Base-by-base conservation (phyloP, 1,140 invertebrate species). In the Penaeus japonicus region DNA sequence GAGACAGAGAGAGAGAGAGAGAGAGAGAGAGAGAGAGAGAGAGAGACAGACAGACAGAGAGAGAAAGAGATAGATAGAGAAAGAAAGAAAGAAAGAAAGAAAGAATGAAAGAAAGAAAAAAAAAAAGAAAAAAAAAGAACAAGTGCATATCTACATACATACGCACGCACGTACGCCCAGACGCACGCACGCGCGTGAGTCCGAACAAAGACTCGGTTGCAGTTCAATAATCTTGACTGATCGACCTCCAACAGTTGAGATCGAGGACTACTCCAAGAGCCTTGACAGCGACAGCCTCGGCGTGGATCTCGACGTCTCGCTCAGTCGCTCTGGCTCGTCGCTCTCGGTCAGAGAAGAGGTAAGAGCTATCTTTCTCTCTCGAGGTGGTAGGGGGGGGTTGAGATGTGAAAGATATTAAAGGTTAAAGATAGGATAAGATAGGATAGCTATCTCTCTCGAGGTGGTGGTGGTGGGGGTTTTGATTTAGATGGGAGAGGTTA, bases 341-440 rank as follows among this genome's bases (percentile, higher is more conserved):
- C 85, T 90, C 12, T 90, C 90, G 65, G 90, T 90, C 80, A 89
- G 88, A 85, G 90, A 90, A 53, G 90, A 90, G 90, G 90, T 90
- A 47, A 89, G 81, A 24, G 39, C 57, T 15, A 59, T n/a, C 15
- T 59, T n/a, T 59, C n/a, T n/a, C n/a, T n/a, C n/a, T 59, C 15
- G 2, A 32, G 17, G 4, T 73, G 47, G 4, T 4, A 10, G 12
- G 12, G 1, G 39, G 39, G 12, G 12, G 39, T 1, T 47, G 0
- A 10, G 5, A 12, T 47, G 5, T 47, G 15, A 47, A 15, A 15
- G 0, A 0, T 1, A 12, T 0, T 12, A 12, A 47, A 47, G 47
- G 47, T 47, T 1, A 12, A 7, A 12, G 4, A 12, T 47, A 47
- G 1, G 10, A n/a, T n/a, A n/a, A n/a, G n/a, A n/a, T n/a, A n/a